Evolutionary conservation across 2,113 vertebrate species (phyloP).

Genomic region (Daphoenositta chrysoptera): DNA sequence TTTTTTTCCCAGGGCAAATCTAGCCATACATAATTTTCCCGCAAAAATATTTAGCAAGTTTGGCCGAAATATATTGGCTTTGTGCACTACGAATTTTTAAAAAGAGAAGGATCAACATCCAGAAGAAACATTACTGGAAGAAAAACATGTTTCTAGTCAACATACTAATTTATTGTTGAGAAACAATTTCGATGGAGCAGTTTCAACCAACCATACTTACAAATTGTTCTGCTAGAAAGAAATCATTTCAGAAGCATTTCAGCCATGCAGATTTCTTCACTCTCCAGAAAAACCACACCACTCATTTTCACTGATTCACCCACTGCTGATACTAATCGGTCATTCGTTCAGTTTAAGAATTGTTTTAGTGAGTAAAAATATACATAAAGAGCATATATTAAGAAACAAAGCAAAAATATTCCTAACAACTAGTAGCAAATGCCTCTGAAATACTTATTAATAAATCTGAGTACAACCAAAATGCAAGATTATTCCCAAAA

Average conservation of each 20-base stretch:
- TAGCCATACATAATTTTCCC: background rate
- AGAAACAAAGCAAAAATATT: background rate
- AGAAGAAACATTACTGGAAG: background rate
- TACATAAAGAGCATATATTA: background rate
- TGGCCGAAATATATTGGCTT: background rate
- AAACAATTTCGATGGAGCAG: background rate
- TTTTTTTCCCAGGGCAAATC: background rate
- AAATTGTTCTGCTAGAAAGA: conserved; percentile 10
- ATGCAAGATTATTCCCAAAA: background rate
- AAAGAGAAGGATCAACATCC: background rate
- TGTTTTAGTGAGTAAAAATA: background rate
- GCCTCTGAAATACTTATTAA: background rate
- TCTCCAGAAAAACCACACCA: background rate
- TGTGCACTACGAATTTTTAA: background rate
- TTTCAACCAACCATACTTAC: conserved; percentile 1
- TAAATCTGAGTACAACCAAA: background rate
- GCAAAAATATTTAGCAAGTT: background rate
- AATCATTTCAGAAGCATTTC: background rate
- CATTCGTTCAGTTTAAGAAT: background rate
- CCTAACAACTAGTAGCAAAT: background rate
- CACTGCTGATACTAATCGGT: background rate
- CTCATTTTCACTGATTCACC: conserved; percentile 12
- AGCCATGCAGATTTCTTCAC: conserved; percentile 21
- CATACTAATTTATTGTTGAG: background rate
- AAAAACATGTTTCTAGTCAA: background rate